Conservation (phyloP, 2,888 invertebrate genomes). For the Bembecia ichneumoniformis region DNA sequence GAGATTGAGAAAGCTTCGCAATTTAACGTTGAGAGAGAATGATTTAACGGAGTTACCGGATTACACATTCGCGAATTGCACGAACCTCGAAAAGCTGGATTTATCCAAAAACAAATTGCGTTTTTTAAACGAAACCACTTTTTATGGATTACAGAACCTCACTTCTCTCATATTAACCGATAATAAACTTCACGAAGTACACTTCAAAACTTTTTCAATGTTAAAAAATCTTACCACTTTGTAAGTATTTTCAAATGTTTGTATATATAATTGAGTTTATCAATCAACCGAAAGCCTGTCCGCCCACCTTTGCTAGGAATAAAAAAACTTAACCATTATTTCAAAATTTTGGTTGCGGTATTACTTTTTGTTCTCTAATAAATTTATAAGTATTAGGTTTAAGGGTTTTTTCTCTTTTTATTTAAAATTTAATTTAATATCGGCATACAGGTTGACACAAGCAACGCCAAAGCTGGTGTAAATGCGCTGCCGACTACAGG, state of each 20-base stretch:
- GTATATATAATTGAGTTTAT: too few species aligned
- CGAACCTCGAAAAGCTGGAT: constrained; percentile 76
- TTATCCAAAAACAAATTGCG: constrained; percentile 79
- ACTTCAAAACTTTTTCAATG: constrained; percentile 74
- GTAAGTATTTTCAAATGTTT: constrained; percentile 67
- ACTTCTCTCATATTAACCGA: constrained; percentile 79
- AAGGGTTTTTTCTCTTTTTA: background rate
- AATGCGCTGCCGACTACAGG: too few species aligned
- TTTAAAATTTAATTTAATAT: background rate
- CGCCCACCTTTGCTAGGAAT: too few species aligned
- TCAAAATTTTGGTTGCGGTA: too few species aligned
- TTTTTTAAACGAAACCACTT: constrained; percentile 71
- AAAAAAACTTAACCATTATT: too few species aligned
- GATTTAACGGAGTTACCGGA: constrained; percentile 69
- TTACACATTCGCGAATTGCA: constrained; percentile 70
- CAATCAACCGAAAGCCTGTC: too few species aligned
- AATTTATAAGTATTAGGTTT: too few species aligned
- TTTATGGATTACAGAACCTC: constrained; percentile 75
- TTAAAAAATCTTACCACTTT: constrained; percentile 78
- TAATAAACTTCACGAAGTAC: constrained; percentile 76
- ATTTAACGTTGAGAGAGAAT: constrained; percentile 80
- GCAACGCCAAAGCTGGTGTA: too few species aligned
- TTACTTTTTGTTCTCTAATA: too few species aligned
- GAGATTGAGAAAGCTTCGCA: constrained; percentile 67
- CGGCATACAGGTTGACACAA: too few species aligned